These are phyloP conservation scores for Neuroscelio doddi DNA, from an alignment of 2,888 invertebrate species.

Conservation along the genomic window DNA sequence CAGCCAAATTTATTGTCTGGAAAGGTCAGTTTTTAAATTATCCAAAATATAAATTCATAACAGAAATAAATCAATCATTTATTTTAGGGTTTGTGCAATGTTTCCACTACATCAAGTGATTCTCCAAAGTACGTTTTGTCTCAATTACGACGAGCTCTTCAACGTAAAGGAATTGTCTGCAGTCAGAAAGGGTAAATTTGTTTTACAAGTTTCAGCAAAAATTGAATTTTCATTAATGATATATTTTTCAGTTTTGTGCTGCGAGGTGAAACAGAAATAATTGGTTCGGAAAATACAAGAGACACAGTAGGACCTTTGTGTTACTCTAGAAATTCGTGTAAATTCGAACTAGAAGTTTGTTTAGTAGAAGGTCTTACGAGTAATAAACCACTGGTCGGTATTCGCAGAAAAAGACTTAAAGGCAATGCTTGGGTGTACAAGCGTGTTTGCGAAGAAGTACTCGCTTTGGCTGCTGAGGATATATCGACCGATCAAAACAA, in stretches of 20 bases:
- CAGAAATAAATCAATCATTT: conserved; percentile 3
- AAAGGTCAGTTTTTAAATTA: conserved; percentile 68
- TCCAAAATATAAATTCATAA: neutral
- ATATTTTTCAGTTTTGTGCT: conserved; percentile 76
- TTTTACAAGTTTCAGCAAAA: conserved; percentile 8
- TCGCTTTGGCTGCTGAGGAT: conserved; percentile 74
- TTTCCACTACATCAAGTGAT: conserved; percentile 79
- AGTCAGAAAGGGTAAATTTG: conserved; percentile 79
- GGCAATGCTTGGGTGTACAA: conserved; percentile 89
- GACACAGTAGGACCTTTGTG: conserved; percentile 52
- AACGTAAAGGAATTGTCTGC: conserved; percentile 77
- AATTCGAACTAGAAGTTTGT: conserved; percentile 83
- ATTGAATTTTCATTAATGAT: neutral
- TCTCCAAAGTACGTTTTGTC: conserved; percentile 79
- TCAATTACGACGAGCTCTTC: conserved; percentile 76
- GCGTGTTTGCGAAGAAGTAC: conserved; percentile 82
- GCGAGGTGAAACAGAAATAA: conserved; percentile 77
- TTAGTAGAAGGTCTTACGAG: conserved; percentile 71
- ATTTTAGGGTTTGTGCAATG: conserved; percentile 77
- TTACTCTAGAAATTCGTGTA: conserved; percentile 69
- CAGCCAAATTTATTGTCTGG: conserved; percentile 72
- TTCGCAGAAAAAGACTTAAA: conserved; percentile 81
- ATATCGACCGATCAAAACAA: conserved; percentile 51
- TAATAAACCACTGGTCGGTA: conserved; percentile 74
- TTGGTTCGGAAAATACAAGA: conserved; percentile 50